phyloP scores from a whole-genome alignment of 2,797 vertebrate species.

The Okamejei kenojei region DNA sequence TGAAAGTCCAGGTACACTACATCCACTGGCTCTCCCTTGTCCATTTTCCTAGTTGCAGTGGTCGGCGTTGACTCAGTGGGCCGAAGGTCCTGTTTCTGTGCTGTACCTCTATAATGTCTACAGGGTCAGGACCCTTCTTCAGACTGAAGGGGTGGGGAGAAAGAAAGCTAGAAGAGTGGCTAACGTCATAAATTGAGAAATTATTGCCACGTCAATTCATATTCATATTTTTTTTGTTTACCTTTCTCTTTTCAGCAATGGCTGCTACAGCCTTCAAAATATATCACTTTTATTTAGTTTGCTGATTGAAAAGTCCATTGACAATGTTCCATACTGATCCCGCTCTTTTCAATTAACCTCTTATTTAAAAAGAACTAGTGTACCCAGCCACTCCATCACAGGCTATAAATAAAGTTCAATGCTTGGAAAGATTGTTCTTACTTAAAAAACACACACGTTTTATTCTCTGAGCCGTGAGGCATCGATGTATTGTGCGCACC shows the following conservation, averaged over 20 bases:
- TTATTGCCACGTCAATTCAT: neutral
- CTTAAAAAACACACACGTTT: neutral
- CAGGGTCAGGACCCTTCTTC: too few species aligned
- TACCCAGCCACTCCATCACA: neutral
- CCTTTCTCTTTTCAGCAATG: neutral
- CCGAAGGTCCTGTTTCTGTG: too few species aligned
- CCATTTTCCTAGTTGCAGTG: too few species aligned
- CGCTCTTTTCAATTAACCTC: neutral
- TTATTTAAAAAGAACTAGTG: neutral
- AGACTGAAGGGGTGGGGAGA: too few species aligned
- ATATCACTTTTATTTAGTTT: neutral
- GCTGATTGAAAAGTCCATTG: neutral
- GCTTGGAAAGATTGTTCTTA: neutral
- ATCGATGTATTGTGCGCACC: neutral
- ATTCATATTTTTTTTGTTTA: neutral
- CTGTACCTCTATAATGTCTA: too few species aligned
- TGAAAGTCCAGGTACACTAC: too few species aligned
- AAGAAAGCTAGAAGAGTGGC: too few species aligned
- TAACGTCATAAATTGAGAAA: neutral
- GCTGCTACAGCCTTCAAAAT: neutral
- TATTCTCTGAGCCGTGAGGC: neutral
- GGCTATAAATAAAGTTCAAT: neutral
- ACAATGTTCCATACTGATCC: neutral
- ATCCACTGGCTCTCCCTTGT: too few species aligned
- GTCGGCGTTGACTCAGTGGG: too few species aligned